Conservation (phyloP, 2,888 invertebrate species). For the Metopia argyrocephala region DNA sequence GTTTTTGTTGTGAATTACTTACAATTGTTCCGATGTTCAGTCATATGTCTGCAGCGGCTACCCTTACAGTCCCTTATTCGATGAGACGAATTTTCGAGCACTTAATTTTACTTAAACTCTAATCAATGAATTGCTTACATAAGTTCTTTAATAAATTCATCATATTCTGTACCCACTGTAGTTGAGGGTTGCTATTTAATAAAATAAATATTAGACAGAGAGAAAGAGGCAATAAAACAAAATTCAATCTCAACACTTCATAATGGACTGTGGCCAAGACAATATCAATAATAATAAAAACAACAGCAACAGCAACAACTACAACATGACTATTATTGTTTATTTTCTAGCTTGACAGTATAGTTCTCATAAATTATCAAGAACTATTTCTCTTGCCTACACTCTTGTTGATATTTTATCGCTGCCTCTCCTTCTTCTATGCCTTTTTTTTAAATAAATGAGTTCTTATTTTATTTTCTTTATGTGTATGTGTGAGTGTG, state of each 20-base stretch:
- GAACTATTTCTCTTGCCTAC: constrained; percentile 5
- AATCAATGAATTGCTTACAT: too few species aligned
- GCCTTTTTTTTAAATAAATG: constrained; percentile 15
- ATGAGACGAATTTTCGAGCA: too few species aligned
- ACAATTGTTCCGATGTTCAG: too few species aligned
- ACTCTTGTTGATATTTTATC: background rate
- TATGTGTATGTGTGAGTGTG: background rate
- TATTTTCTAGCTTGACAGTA: constrained; percentile 9
- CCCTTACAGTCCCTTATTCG: too few species aligned
- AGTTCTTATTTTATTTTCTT: background rate
- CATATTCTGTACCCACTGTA: too few species aligned
- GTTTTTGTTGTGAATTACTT: too few species aligned
- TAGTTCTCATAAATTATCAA: constrained; percentile 34
- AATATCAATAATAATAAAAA: constrained; percentile 34
- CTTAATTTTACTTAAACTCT: too few species aligned
- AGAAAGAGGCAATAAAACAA: background rate
- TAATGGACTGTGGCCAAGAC: constrained; percentile 60
- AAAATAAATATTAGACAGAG: too few species aligned
- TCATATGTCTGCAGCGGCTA: too few species aligned
- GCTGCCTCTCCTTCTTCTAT: background rate
- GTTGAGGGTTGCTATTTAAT: too few species aligned
- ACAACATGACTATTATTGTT: constrained; percentile 3
- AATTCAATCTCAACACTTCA: constrained; percentile 56
- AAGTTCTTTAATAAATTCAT: too few species aligned
- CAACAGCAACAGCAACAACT: background rate